Evolutionary conservation across 2,797 vertebrate species (phyloP), one percentile per base, ranked within the genome.

Genomic region (Taenioides sp.): DNA sequence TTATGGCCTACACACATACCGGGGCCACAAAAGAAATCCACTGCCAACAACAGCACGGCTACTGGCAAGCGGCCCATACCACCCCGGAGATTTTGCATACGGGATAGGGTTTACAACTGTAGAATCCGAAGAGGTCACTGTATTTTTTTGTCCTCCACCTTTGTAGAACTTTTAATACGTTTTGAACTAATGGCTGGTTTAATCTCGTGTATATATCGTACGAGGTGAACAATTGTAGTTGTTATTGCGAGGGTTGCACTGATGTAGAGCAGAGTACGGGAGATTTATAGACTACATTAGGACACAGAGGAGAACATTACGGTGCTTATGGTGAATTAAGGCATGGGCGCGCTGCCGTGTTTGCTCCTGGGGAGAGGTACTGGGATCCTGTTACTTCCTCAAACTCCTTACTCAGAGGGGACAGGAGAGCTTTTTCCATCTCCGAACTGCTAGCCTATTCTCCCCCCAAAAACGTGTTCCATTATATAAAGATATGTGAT

Each of bases 11-110:
- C 86, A 88, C 84, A 86, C 91, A 90, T 90, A 87, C 82, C 73
- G 86, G 89, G 88, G 87, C 92, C 92, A 91, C 90, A 90, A 82
- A 91, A 88, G 81, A 86, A 88, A 89, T 79, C 82, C 77, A 80
- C 76, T 89, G 90, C 91, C 92, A 92, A 94, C 89, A 93, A 90
- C 91, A 94, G 88, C 91, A 92, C 85, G 87, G 86, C 80, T 77
- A 86, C 88, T 93, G 92, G 92, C 92, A 85, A 69, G 80, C 49
- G 75, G 88, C 91, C 92, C 18, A 92, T 90, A 84, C 89, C 91
- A 87, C 90, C 89, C 87, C 78, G 79, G 88, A 88, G 91, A 86
- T 86, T 87, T 90, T 16, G 34, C 22, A 89, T 47, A 47, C 85
- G 88, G 83, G 87, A 90, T 90, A 86, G 84, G 79, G 81, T 88